phyloP scores from a whole-genome alignment of 1,140 invertebrate genomes.

The Trachelipus rathkii region DNA sequence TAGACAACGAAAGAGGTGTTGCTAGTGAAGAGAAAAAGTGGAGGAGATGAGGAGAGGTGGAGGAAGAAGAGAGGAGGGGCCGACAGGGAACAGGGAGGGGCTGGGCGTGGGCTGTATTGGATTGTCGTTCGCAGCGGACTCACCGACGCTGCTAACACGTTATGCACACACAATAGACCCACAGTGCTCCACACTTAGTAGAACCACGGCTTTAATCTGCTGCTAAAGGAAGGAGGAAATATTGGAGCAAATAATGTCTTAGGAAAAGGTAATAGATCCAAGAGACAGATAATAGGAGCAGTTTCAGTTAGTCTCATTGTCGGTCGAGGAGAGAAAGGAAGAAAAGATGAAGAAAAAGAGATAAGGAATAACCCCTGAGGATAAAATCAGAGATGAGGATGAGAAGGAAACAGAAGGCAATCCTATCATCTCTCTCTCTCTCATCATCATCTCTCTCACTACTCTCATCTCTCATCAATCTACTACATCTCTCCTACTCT shows the following conservation, averaged over 20 bases:
- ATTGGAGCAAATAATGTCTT: background rate
- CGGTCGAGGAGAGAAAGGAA: background rate
- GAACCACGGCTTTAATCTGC: background rate
- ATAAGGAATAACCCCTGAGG: background rate
- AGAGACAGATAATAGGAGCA: background rate
- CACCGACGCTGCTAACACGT: background rate
- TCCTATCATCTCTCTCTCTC: background rate
- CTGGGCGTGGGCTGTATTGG: constrained; percentile 9
- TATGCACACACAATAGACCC: background rate
- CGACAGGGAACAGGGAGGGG: constrained; percentile 9
- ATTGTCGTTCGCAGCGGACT: constrained; percentile 3
- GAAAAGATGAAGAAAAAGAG: background rate
- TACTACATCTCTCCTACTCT: background rate
- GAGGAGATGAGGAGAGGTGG: constrained; percentile 1
- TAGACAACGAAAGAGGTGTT: background rate
- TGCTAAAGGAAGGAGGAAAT: background rate
- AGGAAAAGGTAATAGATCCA: background rate
- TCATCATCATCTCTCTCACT: background rate
- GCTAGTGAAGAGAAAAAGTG: constrained; percentile 1
- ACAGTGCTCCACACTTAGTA: background rate
- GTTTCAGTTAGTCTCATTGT: background rate
- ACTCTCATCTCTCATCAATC: too few species aligned
- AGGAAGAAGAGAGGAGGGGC: constrained; percentile 7
- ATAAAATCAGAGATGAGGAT: background rate
- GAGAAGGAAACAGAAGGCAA: background rate